A percentile compares a stretch with the other conserved stretches of the same genome.
Evolutionary conservation across 2,888 invertebrate species (phyloP).

Genomic region (Timema podura): DNA sequence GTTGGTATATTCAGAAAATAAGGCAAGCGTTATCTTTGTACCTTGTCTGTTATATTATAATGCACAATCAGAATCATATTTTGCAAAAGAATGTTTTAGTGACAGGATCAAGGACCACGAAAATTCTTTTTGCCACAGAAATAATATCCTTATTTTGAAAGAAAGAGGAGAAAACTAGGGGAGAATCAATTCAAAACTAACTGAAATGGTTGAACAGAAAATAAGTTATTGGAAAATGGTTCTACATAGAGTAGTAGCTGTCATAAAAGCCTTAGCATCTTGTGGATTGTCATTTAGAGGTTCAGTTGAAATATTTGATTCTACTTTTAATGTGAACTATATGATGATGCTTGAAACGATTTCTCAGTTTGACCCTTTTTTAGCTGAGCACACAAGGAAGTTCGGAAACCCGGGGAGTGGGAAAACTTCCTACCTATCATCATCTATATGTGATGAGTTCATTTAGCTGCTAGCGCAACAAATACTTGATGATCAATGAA

Average conservation of each 20-base stretch:
- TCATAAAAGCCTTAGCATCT: constrained; percentile 11
- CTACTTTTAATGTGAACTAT: neutral
- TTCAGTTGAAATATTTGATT: neutral
- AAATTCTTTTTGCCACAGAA: constrained; percentile 7
- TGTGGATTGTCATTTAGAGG: constrained; percentile 6
- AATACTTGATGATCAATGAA: neutral
- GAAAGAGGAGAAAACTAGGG: neutral
- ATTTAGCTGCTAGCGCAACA: neutral
- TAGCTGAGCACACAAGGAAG: neutral
- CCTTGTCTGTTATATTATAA: neutral
- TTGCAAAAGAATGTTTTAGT: constrained; percentile 10
- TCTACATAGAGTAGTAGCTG: neutral
- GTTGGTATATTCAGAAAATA: constrained; percentile 10
- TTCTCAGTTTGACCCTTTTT: neutral
- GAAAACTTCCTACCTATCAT: neutral
- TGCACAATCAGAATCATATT: neutral
- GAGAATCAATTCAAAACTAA: constrained; percentile 11
- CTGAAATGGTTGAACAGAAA: constrained; percentile 3
- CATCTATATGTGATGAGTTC: constrained; percentile 5
- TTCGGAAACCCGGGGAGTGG: neutral
- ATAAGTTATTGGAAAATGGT: neutral
- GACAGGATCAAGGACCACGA: neutral
- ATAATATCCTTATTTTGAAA: constrained; percentile 8
- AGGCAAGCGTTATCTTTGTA: neutral
- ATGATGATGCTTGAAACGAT: neutral